A percentile compares a stretch with the other conserved stretches of the same genome.
phyloP scores from a whole-genome alignment of 2,113 vertebrate species.

The Carlito syrichta region DNA sequence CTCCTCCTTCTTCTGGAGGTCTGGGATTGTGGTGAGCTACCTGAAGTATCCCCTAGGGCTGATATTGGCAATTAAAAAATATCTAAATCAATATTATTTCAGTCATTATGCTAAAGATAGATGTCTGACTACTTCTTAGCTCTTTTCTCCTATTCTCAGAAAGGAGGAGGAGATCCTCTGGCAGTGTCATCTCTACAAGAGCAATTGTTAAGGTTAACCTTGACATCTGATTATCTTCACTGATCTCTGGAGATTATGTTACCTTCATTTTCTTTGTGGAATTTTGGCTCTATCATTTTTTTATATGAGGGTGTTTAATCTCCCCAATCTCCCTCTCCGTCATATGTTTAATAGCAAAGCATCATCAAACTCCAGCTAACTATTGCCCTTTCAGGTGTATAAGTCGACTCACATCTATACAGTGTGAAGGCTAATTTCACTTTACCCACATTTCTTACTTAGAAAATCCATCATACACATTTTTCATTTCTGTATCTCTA shows the following conservation, averaged over 20 bases:
- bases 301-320: not conserved
- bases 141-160: not conserved
- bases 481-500: constrained; percentile 48
- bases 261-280: not conserved
- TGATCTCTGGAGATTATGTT: not conserved
- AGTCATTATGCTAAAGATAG: not conserved
- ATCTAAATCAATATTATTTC: not conserved
- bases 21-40: not conserved
- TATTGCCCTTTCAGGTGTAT: not conserved
- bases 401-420: not conserved
- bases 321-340: not conserved
- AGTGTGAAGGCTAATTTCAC: not conserved
- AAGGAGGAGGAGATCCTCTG: not conserved
- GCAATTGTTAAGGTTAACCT: not conserved
- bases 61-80: not conserved
- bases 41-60: not conserved
- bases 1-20: not conserved
- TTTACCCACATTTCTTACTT: constrained; percentile 38
- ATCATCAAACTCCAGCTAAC: constrained; percentile 48
- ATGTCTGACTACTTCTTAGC: not conserved
- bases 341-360: not conserved
- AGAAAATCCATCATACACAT: not conserved
- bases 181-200: not conserved
- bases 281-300: not conserved
- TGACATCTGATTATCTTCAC: not conserved